Conservation (phyloP, 2,113 vertebrate genomes). For the Calidris pugnax region DNA sequence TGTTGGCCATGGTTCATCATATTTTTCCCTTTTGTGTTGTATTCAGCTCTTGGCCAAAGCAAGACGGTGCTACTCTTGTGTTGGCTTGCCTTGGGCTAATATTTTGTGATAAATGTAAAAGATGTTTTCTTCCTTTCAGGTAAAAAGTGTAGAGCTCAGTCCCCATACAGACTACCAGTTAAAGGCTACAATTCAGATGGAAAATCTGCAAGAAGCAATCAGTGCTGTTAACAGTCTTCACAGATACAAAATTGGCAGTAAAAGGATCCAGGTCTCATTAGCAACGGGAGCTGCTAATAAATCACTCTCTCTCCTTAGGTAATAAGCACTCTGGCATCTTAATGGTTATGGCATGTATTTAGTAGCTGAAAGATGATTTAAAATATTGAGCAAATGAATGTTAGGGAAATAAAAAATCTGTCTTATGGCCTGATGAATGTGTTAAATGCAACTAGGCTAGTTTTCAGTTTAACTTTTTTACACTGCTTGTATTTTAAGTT, state of each 20-base stretch:
- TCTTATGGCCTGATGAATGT: not conserved
- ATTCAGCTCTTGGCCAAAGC: not conserved
- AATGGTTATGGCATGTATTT: not conserved
- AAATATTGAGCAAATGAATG: not conserved
- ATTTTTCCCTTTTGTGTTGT: not conserved
- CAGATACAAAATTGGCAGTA: slow-evolving; percentile 91
- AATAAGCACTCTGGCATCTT: not conserved
- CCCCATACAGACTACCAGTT: slow-evolving; percentile 97
- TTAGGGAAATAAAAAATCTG: not conserved
- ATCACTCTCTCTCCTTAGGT: slow-evolving; percentile 89
- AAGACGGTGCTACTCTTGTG: not conserved
- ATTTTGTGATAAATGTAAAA: not conserved
- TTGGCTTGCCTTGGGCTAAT: not conserved
- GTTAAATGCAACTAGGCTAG: not conserved
- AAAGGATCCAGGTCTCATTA: slow-evolving; percentile 93
- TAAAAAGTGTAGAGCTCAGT: slow-evolving; percentile 89
- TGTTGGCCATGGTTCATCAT: not conserved
- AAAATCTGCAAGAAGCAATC: slow-evolving; percentile 91
- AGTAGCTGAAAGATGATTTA: not conserved
- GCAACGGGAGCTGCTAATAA: slow-evolving; percentile 86
- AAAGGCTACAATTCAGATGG: slow-evolving; percentile 90
- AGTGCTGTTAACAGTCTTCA: slow-evolving; percentile 88
- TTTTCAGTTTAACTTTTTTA: not conserved
- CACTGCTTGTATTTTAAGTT: not conserved
- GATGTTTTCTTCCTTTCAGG: slow-evolving; percentile 56